Evolutionary conservation across 2,888 invertebrate species (phyloP).

Genomic region (Andrena fulva): DNA sequence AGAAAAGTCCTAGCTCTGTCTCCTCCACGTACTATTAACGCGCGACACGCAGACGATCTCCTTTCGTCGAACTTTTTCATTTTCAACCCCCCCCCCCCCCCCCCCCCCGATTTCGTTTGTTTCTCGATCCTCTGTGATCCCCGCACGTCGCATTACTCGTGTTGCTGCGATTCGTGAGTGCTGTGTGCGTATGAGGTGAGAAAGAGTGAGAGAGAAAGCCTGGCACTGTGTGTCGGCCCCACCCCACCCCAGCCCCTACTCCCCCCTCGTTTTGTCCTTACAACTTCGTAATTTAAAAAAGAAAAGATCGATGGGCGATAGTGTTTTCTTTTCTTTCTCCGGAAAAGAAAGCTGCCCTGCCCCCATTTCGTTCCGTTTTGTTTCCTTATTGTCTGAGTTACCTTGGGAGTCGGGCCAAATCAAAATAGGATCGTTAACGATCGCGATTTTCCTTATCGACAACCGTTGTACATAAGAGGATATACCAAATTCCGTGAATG

Average conservation of each 20-base stretch:
- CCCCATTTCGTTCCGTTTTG: background rate
- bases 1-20: background rate
- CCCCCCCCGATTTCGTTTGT: slow-evolving; percentile 9
- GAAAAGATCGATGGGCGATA: slow-evolving; percentile 11
- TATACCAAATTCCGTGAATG: slow-evolving; percentile 78
- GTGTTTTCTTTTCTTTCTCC: background rate
- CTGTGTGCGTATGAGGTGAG: background rate
- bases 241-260: background rate
- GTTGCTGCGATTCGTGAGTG: slow-evolving; percentile 4
- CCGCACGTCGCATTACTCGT: slow-evolving; percentile 5
- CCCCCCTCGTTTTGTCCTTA: background rate
- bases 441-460: slow-evolving; percentile 45
- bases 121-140: background rate
- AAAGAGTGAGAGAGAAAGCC: slow-evolving; percentile 12
- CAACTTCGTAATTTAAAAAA: slow-evolving; percentile 2
- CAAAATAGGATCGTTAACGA: slow-evolving; percentile 62
- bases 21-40: slow-evolving; percentile 14
- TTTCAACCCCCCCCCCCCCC: background rate
- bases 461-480: slow-evolving; percentile 74
- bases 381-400: slow-evolving; percentile 33
- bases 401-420: slow-evolving; percentile 62
- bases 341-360: background rate
- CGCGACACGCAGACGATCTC: slow-evolving; percentile 30
- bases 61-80: slow-evolving; percentile 13
- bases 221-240: background rate